phyloP scores from a whole-genome alignment of 1,140 invertebrate genomes.

The Venustaconcha ellipsiformis region DNA sequence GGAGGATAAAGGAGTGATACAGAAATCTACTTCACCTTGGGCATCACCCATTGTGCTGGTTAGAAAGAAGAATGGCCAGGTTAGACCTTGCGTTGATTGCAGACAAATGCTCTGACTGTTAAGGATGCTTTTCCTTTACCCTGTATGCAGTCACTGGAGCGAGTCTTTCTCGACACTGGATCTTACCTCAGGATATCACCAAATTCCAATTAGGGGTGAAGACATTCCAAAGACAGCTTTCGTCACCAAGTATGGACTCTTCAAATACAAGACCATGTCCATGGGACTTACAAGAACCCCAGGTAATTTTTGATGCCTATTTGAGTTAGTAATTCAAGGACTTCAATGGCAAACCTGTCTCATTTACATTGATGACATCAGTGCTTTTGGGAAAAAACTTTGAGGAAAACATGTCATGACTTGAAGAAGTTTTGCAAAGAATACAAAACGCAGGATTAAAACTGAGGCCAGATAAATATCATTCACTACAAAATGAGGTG shows the following conservation, averaged over 20 bases:
- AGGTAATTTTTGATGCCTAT: conserved; percentile 1
- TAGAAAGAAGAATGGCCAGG: conserved; percentile 4
- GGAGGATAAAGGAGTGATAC: conserved; percentile 7
- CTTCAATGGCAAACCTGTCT: too few relatives aligned
- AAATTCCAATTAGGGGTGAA: conserved; percentile 8
- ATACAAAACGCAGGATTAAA: too few relatives aligned
- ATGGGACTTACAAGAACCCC: conserved; percentile 11
- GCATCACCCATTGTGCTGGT: too few relatives aligned
- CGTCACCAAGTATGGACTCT: conserved; percentile 13
- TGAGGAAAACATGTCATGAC: conserved; percentile 2
- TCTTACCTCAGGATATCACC: conserved; percentile 16
- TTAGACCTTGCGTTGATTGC: conserved; percentile 17
- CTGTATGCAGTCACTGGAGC: not conserved
- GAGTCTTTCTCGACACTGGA: conserved; percentile 20
- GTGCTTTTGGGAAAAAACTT: conserved; percentile 3
- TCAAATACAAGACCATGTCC: conserved; percentile 4
- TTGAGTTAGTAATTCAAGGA: conserved; percentile 9
- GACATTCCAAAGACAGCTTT: conserved; percentile 9
- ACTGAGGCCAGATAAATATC: too few relatives aligned
- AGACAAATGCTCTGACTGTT: conserved; percentile 9
- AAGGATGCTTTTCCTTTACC: conserved; percentile 13
- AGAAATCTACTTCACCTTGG: conserved; percentile 8
- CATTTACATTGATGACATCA: conserved; percentile 9
- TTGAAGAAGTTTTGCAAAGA: conserved; percentile 10
- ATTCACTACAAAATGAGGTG: too few relatives aligned